phyloP scores from a whole-genome alignment of 2,888 invertebrate genomes.

The Shargacucullia verbasci region DNA sequence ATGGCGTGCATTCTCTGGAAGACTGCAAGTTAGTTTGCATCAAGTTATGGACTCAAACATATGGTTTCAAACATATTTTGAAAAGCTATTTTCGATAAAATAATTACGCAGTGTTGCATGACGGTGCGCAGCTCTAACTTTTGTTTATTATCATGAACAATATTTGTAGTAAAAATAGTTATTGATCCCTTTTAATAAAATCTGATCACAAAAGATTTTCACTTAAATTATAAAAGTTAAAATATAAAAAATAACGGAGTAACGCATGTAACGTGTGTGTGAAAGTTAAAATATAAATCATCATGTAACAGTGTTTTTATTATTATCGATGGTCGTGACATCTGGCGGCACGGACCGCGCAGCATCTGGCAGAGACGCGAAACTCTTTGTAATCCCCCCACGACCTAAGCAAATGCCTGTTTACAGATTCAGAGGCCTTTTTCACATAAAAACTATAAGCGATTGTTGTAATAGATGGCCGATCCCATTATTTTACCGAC shows the following conservation, averaged over 20 bases:
- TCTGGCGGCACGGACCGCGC: constrained; percentile 68
- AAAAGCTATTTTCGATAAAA: neutral
- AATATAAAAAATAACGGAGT: constrained; percentile 20
- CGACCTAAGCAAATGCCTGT: constrained; percentile 64
- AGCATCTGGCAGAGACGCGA: constrained; percentile 64
- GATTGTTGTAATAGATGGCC: constrained; percentile 61
- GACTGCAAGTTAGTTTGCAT: constrained; percentile 10
- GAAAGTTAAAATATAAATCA: constrained; percentile 65
- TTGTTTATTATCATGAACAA: too few relatives aligned
- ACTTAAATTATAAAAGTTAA: constrained; percentile 18
- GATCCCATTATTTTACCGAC: constrained; percentile 39
- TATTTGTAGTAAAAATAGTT: too few relatives aligned
- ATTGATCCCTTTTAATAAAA: neutral
- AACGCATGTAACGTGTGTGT: constrained; percentile 7
- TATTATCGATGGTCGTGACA: constrained; percentile 66
- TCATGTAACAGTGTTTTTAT: constrained; percentile 63
- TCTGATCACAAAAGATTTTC: neutral
- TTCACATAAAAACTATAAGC: constrained; percentile 64
- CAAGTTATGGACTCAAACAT: constrained; percentile 1
- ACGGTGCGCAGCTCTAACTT: too few relatives aligned
- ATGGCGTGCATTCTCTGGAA: constrained; percentile 38
- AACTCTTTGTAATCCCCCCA: constrained; percentile 62
- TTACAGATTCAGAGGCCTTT: constrained; percentile 72
- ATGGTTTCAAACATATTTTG: neutral
- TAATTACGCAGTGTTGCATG: too few relatives aligned